Evolutionary conservation across 2,113 vertebrate species (phyloP).

Genomic region (Nestor notabilis): DNA sequence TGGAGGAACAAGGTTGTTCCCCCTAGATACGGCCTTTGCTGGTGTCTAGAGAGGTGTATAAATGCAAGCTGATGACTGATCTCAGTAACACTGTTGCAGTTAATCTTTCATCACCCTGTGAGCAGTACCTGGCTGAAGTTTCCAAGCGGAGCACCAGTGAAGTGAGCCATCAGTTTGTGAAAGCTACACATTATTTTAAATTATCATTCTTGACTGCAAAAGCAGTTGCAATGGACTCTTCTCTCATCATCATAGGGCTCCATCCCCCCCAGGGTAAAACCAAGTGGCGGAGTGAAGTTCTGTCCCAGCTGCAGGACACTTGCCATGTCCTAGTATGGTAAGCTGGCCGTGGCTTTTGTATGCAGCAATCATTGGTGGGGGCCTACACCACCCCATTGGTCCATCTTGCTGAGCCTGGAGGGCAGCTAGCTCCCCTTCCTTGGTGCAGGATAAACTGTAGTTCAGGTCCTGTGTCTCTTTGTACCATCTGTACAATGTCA

Average conservation of each 20-base stretch:
- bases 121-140: not conserved
- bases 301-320: not conserved
- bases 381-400: not conserved
- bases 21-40: not conserved
- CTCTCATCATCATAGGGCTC: not conserved
- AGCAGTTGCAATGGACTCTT: not conserved
- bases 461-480: not conserved
- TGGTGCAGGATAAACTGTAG: not conserved
- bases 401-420: not conserved
- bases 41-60: not conserved
- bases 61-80: not conserved
- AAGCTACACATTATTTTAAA: not conserved
- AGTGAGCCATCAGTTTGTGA: not conserved
- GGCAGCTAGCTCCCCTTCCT: not conserved
- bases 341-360: not conserved
- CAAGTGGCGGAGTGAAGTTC: not conserved
- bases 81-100: not conserved
- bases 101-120: not conserved
- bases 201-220: not conserved
- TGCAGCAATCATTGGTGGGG: rapidly evolving
- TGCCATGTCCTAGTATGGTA: rapidly evolving
- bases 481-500: not conserved
- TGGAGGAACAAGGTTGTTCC: not conserved
- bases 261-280: not conserved
- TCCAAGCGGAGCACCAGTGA: not conserved